Evolutionary conservation across 2,113 vertebrate genomes (phyloP).

Genomic region (Formicarius rufipectus): DNA sequence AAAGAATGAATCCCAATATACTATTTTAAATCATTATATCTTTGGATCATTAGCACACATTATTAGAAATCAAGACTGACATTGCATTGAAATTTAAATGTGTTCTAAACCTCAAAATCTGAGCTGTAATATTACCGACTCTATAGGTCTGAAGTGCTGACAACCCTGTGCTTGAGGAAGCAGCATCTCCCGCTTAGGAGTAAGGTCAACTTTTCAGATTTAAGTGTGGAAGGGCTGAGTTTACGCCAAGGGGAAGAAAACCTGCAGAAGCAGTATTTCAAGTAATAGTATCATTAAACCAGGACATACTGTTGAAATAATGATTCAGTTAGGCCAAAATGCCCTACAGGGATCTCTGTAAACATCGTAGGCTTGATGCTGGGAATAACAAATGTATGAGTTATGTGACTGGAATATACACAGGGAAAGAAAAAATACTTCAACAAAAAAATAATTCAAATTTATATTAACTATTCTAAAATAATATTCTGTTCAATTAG

Average conservation of each 20-base stretch:
- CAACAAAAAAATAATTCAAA: neutral
- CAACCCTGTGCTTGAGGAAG: neutral
- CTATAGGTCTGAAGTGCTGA: neutral
- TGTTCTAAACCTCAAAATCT: neutral
- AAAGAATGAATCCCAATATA: neutral
- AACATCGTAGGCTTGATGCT: neutral
- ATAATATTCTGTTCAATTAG: neutral
- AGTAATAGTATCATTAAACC: slow-evolving; percentile 20
- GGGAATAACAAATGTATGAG: slow-evolving; percentile 14
- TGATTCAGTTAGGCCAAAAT: slow-evolving; percentile 33
- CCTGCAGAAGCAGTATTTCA: slow-evolving; percentile 38
- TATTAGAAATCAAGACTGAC: neutral
- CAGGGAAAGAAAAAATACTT: neutral
- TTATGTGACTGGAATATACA: slow-evolving; percentile 17
- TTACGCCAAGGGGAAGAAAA: neutral
- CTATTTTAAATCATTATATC: neutral
- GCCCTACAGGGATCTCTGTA: slow-evolving; percentile 30
- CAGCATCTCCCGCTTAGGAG: neutral
- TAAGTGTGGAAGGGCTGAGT: neutral
- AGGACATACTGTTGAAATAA: slow-evolving; percentile 32
- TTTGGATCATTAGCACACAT: neutral
- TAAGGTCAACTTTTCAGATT: neutral
- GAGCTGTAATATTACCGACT: neutral
- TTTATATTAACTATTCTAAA: neutral
- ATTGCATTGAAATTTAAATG: neutral